Percentiles rank a stretch among this genome's conserved stretches.
Evolutionary conservation across 2,797 vertebrate genomes (phyloP).

Genomic region (Acipenser ruthenus): DNA sequence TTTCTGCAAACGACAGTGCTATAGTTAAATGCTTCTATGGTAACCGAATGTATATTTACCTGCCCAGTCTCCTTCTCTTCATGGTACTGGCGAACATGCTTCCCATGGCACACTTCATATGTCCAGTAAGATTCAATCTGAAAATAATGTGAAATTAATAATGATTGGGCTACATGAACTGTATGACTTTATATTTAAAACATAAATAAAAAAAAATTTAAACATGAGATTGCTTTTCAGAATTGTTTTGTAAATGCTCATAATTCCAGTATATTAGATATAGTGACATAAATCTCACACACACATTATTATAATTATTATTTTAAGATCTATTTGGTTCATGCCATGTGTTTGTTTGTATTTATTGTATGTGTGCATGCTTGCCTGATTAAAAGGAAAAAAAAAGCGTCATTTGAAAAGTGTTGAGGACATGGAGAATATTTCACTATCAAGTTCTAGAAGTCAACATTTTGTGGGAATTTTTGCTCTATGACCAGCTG

Average conservation of each 20-base stretch:
- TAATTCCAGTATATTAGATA: too few relatives aligned
- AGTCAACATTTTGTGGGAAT: too few relatives aligned
- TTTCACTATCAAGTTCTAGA: too few relatives aligned
- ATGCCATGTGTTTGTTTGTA: too few relatives aligned
- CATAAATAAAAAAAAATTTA: background rate
- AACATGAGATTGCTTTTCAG: background rate
- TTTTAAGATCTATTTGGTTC: too few relatives aligned
- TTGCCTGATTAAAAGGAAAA: too few relatives aligned
- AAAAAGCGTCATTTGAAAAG: too few relatives aligned
- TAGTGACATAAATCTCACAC: too few relatives aligned
- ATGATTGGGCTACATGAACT: background rate
- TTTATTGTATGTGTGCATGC: too few relatives aligned
- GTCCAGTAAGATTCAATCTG: constrained; percentile 99
- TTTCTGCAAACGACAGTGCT: background rate
- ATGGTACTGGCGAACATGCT: constrained; percentile 91
- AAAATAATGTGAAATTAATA: constrained; percentile 23
- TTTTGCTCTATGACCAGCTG: too few relatives aligned
- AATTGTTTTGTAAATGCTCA: constrained; percentile 9
- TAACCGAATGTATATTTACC: constrained; percentile 52
- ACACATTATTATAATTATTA: too few relatives aligned
- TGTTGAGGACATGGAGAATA: too few relatives aligned
- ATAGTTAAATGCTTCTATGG: background rate
- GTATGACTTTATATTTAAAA: constrained; percentile 4
- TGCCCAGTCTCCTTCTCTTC: constrained; percentile 96
- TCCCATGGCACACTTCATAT: constrained; percentile 94